Conservation (phyloP, 2,797 vertebrate genomes). For the Gouania willdenowi region DNA sequence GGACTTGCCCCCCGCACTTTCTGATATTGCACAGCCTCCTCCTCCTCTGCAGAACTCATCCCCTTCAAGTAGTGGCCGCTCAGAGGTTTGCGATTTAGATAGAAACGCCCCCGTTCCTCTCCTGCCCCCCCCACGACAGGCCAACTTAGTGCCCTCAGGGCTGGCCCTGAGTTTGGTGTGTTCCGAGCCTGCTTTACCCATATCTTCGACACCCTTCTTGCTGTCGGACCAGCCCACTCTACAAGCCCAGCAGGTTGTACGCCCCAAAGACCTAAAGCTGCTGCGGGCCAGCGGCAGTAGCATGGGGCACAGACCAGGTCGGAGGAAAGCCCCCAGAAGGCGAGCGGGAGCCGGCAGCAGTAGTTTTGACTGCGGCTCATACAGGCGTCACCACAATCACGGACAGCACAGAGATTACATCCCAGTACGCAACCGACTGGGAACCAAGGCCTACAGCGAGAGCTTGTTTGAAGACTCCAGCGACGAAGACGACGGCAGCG, state of each 20-base stretch:
- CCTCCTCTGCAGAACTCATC: slow-evolving; percentile 72
- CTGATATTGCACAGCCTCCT: slow-evolving; percentile 58
- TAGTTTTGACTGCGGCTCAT: slow-evolving; percentile 78
- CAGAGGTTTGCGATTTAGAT: slow-evolving; percentile 72
- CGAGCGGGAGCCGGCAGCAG: slow-evolving; percentile 77
- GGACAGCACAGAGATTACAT: slow-evolving; percentile 81
- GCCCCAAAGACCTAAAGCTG: slow-evolving; percentile 87
- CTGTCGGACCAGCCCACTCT: slow-evolving; percentile 70
- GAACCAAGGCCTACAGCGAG: slow-evolving; percentile 81
- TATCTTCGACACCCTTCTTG: slow-evolving; percentile 74
- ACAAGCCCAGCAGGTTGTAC: slow-evolving; percentile 82
- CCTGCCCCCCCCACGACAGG: slow-evolving; percentile 75
- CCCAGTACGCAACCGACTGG: slow-evolving; percentile 79
- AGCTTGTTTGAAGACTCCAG: slow-evolving; percentile 85
- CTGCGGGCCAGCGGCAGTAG: slow-evolving; percentile 74
- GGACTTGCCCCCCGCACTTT: slow-evolving; percentile 58
- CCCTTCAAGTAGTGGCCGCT: slow-evolving; percentile 76
- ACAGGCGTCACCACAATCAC: slow-evolving; percentile 75
- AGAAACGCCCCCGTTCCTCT: slow-evolving; percentile 64
- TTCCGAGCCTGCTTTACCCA: slow-evolving; percentile 77
- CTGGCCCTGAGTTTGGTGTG: slow-evolving; percentile 75
- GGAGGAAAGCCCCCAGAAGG: slow-evolving; percentile 78
- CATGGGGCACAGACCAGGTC: slow-evolving; percentile 74
- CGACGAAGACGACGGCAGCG: slow-evolving; percentile 85
- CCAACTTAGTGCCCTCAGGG: slow-evolving; percentile 75